Base-by-base conservation (phyloP, 2,888 invertebrate genomes). In the Apamea epomidion region DNA sequence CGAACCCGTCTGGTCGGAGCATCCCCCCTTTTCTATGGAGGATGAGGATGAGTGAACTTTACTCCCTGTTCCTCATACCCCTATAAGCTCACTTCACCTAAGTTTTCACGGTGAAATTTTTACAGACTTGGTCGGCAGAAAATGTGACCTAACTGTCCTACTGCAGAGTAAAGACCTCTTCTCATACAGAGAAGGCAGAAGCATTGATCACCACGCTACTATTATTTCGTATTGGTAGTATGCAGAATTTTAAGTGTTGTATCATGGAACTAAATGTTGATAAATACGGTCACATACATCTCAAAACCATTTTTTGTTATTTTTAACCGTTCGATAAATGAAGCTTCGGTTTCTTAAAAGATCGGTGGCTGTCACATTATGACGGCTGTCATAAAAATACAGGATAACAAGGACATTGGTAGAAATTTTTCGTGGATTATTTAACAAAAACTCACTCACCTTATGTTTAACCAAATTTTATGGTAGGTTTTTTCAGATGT, bases 281-380 rank as follows among this genome's bases (percentile, higher is more conserved):
- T 25, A 70, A 7, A 70, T 42, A 21, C 29, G 62, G 69, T 77
- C 29, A 69, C 60, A 62, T 48, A 68, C 21, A 71, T 64, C 21
- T 32, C 5, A n/a, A 37, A 74, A 76, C 6, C 2, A 18, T 48
- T 37, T 37, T 37, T 37, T 54, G 51, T 54, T 54, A 54, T 64
- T 42, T 68, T 2, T 2, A 42, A 42, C 42, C 16, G 2, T 12
- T 45, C 12, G 18, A 6, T 18, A n/a, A 18, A 29, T 45, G n/a
- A 68, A 48, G 29, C 45, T 21, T 21, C 4, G 21, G 14, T 14
- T 48, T 21, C 4, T 0, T 21, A 14, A 7, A 48, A 69, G 4
- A 48, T 14, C 29, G 48, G 14, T 18, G n/a, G 12, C 69, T 6
- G n/a, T n/a, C 2, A 42, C 7, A 5, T 10, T n/a, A 16, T 16